phyloP scores from a whole-genome alignment of 2,113 vertebrate genomes.

The Chloroceryle aenea region DNA sequence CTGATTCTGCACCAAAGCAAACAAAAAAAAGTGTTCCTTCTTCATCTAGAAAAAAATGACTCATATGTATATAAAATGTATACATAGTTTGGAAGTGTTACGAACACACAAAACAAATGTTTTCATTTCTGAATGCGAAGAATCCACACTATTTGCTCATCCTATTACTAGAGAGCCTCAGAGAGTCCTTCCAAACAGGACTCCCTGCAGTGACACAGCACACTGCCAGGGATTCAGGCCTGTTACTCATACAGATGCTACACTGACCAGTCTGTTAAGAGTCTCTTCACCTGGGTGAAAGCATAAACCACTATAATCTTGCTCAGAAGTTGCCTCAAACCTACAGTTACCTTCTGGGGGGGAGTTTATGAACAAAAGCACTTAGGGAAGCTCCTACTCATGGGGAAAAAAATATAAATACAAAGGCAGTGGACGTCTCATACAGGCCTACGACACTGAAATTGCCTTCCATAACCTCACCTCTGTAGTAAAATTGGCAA shows the following conservation, averaged over 20 bases:
- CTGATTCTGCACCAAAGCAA: neutral
- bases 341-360: neutral
- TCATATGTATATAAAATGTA: neutral
- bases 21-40: neutral
- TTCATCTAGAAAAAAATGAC: neutral
- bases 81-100: neutral
- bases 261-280: neutral
- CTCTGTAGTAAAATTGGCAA: too few species aligned
- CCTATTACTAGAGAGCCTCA: neutral
- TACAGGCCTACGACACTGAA: rapidly evolving
- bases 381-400: neutral
- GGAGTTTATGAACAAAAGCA: neutral
- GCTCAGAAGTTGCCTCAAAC: neutral
- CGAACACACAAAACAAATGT: neutral
- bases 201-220: neutral
- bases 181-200: neutral
- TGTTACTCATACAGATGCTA: too few species aligned
- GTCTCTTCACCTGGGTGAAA: neutral
- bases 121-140: neutral
- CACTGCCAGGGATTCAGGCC: too few species aligned
- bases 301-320: neutral
- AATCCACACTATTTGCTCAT: neutral
- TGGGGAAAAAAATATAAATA: too few species aligned
- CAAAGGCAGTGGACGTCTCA: rapidly evolving
- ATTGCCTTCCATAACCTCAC: rapidly evolving